Conservation (phyloP, 2,888 invertebrate genomes). For the Mesoligia furuncula region DNA sequence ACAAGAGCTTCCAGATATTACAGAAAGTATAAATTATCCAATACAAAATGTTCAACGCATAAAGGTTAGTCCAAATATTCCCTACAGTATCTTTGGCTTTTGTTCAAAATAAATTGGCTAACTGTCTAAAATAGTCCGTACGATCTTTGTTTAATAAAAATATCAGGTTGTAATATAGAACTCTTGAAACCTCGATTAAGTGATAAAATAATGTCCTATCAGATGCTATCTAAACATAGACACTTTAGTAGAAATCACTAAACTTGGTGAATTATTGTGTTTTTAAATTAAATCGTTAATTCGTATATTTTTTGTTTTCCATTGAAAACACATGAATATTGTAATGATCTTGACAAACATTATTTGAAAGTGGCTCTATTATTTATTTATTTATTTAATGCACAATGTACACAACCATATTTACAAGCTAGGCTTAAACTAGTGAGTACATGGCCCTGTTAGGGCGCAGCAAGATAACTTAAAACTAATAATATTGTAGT, state of each 20-base stretch:
- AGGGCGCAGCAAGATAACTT: no score
- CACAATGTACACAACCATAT: no score
- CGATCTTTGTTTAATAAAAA: background rate
- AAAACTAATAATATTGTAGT: no score
- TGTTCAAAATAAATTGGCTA: slow-evolving; percentile 68
- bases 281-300: background rate
- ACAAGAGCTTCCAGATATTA: slow-evolving; percentile 90
- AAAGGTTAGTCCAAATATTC: slow-evolving; percentile 90
- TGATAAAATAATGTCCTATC: background rate
- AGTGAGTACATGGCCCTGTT: no score
- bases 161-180: background rate
- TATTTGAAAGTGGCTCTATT: background rate
- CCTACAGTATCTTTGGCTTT: slow-evolving; percentile 71
- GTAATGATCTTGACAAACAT: background rate
- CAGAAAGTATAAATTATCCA: slow-evolving; percentile 91
- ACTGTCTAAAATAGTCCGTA: slow-evolving; percentile 21
- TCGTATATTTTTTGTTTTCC: background rate
- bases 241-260: slow-evolving; percentile 13
- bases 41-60: slow-evolving; percentile 93
- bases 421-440: no score
- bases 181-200: background rate
- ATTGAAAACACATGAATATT: background rate
- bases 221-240: background rate
- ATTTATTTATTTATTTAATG: no score
- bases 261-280: background rate